Percentiles rank a stretch among this genome's conserved stretches.
Conservation (phyloP, 2,797 vertebrate genomes). For the Xyrichtys novacula region DNA sequence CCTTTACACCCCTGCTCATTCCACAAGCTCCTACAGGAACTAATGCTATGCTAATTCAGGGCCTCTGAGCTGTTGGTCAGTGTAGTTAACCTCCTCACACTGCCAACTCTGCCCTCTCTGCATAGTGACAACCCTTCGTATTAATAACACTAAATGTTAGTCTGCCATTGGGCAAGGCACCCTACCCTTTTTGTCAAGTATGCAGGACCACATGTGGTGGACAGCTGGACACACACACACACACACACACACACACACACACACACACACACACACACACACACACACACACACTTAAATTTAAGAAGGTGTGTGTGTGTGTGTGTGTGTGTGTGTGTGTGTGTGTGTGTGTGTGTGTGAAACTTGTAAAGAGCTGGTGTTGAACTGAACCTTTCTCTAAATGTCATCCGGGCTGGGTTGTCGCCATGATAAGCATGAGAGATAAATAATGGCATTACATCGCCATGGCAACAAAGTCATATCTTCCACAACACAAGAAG, state of each 20-base stretch:
- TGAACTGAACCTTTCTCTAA: slow-evolving; percentile 74
- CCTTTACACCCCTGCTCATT: slow-evolving; percentile 24
- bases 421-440: slow-evolving; percentile 67
- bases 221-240: slow-evolving; percentile 11
- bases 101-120: slow-evolving; percentile 36
- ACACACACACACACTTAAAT: slow-evolving; percentile 6
- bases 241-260: slow-evolving; percentile 4
- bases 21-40: slow-evolving; percentile 29
- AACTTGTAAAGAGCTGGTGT: slow-evolving; percentile 46
- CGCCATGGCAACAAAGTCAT: slow-evolving; percentile 71
- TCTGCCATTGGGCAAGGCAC: slow-evolving; percentile 40
- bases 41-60: slow-evolving; percentile 63
- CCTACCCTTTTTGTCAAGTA: slow-evolving; percentile 1
- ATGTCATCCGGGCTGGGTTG: slow-evolving; percentile 72
- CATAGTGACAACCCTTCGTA: slow-evolving; percentile 49
- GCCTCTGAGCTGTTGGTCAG: slow-evolving; percentile 47
- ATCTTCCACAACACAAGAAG: slow-evolving; percentile 47
- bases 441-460: slow-evolving; percentile 70
- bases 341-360: slow-evolving; percentile 47
- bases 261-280: slow-evolving; percentile 11
- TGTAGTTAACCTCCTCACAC: slow-evolving; percentile 61
- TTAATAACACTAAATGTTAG: slow-evolving; percentile 57
- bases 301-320: too few relatives aligned
- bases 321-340: background rate
- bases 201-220: slow-evolving; percentile 26